A percentile compares a stretch with the other conserved stretches of the same genome.
phyloP scores from a whole-genome alignment of 1,140 invertebrate genomes.

The Lepidurus couesii region DNA sequence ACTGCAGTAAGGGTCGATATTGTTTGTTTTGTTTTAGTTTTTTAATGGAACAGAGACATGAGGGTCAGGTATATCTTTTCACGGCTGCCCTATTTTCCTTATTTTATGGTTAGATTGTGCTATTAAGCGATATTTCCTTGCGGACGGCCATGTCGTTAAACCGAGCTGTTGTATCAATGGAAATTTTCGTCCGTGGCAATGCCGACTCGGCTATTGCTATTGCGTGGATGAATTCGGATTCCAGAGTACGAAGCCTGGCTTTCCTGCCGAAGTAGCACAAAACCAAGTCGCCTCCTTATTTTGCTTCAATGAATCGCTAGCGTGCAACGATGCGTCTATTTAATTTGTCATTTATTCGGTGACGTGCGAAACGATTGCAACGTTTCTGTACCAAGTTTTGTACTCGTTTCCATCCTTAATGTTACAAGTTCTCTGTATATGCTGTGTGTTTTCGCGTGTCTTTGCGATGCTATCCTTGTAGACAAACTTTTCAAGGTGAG shows the following conservation, averaged over 20 bases:
- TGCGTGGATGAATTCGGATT: constrained; percentile 54
- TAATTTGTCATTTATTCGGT: neutral
- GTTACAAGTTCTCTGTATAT: neutral
- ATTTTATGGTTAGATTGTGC: constrained; percentile 32
- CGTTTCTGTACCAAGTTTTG: neutral
- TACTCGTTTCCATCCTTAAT: neutral
- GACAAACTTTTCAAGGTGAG: neutral
- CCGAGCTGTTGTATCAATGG: constrained; percentile 55
- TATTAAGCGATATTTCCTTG: constrained; percentile 31
- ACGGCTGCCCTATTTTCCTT: neutral
- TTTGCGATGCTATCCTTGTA: neutral
- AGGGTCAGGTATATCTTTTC: too few species aligned
- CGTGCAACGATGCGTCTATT: neutral
- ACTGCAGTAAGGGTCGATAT: constrained; percentile 24
- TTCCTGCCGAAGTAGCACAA: neutral
- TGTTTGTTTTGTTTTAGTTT: too few species aligned
- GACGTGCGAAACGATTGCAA: constrained; percentile 17
- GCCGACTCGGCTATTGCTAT: constrained; percentile 51
- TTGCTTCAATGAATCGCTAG: neutral
- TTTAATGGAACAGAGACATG: too few species aligned
- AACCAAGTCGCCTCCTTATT: neutral
- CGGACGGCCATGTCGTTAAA: neutral
- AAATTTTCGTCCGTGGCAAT: constrained; percentile 54
- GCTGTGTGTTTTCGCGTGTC: neutral
- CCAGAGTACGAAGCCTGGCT: neutral